These are phyloP conservation scores for honey bee (Apis mellifera) DNA, from an alignment of 1,140 invertebrate genomes.

Conservation along the genomic window Amel_HAv3.1 CM009940.2:8500001-8500500, in stretches of 20 bases:
- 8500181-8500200: conserved; percentile 5
- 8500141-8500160: no score
- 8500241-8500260: conserved; percentile 26
- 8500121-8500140: no score
- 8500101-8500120: no score
- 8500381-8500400: conserved; percentile 50
- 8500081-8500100: no score
- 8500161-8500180: no score
- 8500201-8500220: neutral
- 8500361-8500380: conserved; percentile 52
- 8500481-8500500: conserved; percentile 22
- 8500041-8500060: no score
- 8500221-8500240: neutral
- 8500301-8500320: conserved; percentile 34
- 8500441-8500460: no score
- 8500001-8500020: neutral
- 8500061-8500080: no score
- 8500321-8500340: conserved; percentile 15
- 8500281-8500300: conserved; percentile 11
- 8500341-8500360: conserved; percentile 12
- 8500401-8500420: neutral
- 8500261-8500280: neutral
- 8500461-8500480: neutral
- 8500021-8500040: no score
- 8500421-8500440: no score